Conservation (phyloP, 2,797 vertebrate species). For the Cossypha heuglini region DNA sequence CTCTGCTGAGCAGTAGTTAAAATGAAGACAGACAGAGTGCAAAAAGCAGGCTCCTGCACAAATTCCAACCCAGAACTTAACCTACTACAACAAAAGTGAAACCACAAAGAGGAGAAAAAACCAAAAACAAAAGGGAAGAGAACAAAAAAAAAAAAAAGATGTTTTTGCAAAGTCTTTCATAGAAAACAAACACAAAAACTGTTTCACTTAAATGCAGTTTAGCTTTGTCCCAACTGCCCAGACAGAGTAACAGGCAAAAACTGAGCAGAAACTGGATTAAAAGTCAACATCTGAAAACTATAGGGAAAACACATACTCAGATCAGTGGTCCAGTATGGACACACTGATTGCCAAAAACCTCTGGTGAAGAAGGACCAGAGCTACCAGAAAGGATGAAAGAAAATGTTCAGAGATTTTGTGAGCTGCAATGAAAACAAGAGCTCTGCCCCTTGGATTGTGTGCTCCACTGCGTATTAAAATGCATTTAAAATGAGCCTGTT, state of each 20-base stretch:
- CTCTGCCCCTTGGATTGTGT: not conserved
- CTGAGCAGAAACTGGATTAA: not conserved
- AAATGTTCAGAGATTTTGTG: not conserved
- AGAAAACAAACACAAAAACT: not conserved
- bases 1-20: not conserved
- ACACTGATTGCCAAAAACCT: not conserved
- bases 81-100: not conserved
- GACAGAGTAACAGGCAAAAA: not conserved
- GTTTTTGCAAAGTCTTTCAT: not conserved
- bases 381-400: not conserved
- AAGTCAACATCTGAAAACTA: conserved; percentile 14
- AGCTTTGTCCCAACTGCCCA: not conserved
- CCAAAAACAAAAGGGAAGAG: not conserved
- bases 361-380: not conserved
- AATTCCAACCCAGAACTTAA: not conserved
- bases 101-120: not conserved
- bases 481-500: conserved; percentile 4
- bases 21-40: not conserved
- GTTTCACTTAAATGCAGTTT: not conserved
- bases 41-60: not conserved
- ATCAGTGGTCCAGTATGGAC: not conserved
- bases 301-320: not conserved
- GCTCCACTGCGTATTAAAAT: not conserved
- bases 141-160: accelerated
- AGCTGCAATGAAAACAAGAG: not conserved